These are phyloP conservation scores for Scrobipalpa atriplicella DNA, from an alignment of 2,888 invertebrate species.

Conservation along the genomic window DNA sequence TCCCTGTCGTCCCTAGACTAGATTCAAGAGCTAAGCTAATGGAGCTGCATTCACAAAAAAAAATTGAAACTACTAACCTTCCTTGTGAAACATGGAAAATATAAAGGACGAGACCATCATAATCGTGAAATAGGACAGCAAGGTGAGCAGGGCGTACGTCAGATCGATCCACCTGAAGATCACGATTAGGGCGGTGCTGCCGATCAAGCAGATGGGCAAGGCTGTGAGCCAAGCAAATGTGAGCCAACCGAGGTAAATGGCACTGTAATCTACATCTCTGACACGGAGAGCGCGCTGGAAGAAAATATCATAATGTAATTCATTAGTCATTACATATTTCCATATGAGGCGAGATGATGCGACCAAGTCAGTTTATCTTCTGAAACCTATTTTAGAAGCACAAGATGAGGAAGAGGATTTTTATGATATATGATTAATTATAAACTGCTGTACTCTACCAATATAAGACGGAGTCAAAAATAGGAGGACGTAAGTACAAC, in stretches of 20 bases:
- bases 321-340: too few relatives aligned
- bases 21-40: too few relatives aligned
- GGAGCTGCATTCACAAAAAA: not conserved
- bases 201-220: conserved; percentile 60
- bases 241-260: conserved; percentile 67
- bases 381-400: too few relatives aligned
- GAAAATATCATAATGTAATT: too few relatives aligned
- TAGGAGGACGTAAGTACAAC: too few relatives aligned
- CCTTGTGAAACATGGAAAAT: conserved; percentile 67
- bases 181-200: conserved; percentile 58
- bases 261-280: conserved; percentile 57
- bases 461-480: too few relatives aligned
- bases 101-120: conserved; percentile 67
- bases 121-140: conserved; percentile 60
- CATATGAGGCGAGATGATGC: too few relatives aligned
- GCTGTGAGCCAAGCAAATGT: conserved; percentile 60
- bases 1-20: too few relatives aligned
- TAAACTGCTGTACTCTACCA: too few relatives aligned
- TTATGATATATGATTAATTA: too few relatives aligned
- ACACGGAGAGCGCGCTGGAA: conserved; percentile 61
- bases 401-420: too few relatives aligned
- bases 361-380: too few relatives aligned
- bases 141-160: conserved; percentile 53
- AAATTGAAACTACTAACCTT: conserved; percentile 45
- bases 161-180: conserved; percentile 73